Evolutionary conservation across 1,140 invertebrate genomes (phyloP).

Genomic region (Drosophila parvula): DNA sequence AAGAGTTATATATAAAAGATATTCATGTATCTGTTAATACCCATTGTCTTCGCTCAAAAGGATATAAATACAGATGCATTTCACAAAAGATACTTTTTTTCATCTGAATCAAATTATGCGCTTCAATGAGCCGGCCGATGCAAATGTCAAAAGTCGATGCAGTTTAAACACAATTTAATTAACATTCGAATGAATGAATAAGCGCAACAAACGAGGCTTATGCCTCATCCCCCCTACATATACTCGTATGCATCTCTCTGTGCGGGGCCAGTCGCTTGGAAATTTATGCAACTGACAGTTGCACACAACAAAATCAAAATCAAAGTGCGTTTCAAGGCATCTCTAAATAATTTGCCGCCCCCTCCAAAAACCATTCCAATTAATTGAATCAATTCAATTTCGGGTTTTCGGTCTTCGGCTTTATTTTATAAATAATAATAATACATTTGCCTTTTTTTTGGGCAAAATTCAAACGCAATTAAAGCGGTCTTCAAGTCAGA

Average conservation of each 20-base stretch:
- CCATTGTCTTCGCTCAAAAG: constrained; percentile 15
- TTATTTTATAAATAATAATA: constrained; percentile 3
- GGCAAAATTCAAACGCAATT: constrained; percentile 49
- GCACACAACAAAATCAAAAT: constrained; percentile 76
- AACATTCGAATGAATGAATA: constrained; percentile 61
- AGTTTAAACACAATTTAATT: constrained; percentile 77
- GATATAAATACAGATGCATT: constrained; percentile 13
- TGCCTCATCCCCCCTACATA: no score
- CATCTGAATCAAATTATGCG: constrained; percentile 64
- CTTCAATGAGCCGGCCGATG: constrained; percentile 57
- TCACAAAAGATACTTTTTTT: constrained; percentile 50
- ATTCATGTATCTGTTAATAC: background rate
- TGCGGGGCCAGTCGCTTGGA: constrained; percentile 63
- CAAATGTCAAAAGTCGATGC: constrained; percentile 59
- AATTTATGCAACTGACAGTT: constrained; percentile 79
- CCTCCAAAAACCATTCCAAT: constrained; percentile 4
- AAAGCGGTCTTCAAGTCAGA: constrained; percentile 46
- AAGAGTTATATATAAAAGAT: no score
- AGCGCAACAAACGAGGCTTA: constrained; percentile 37
- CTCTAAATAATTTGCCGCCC: constrained; percentile 53
- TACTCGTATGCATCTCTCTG: constrained; percentile 33
- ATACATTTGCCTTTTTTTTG: background rate
- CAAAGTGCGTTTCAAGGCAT: constrained; percentile 48
- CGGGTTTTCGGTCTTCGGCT: background rate
- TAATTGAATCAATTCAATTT: constrained; percentile 38